Conservation (phyloP, 2,888 invertebrate genomes). For the Eretmocerus hayati region DNA sequence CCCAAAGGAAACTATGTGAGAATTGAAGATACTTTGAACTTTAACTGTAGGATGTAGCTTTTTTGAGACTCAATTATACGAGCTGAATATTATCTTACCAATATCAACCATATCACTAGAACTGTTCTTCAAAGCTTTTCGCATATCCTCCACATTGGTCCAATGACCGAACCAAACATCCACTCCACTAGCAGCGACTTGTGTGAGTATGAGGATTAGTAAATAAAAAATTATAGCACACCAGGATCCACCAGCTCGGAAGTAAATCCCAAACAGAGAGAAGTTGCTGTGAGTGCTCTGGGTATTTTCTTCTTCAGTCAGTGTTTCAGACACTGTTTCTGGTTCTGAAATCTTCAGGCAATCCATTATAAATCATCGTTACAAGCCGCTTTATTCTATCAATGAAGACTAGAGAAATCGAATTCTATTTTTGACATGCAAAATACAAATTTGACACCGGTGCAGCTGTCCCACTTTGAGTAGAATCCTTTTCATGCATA, state of each 20-base stretch:
- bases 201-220: constrained; percentile 54
- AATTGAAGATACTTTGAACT: too few relatives aligned
- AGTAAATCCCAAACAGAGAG: neutral
- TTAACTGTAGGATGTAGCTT: too few relatives aligned
- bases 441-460: too few relatives aligned
- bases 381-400: too few relatives aligned
- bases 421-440: too few relatives aligned
- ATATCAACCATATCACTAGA: too few relatives aligned
- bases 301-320: neutral
- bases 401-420: too few relatives aligned
- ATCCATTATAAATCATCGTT: too few relatives aligned
- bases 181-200: constrained; percentile 60
- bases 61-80: too few relatives aligned
- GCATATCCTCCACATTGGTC: constrained; percentile 34
- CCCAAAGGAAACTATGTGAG: too few relatives aligned
- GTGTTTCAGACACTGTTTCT: neutral
- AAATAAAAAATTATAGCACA: neutral
- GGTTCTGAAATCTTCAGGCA: neutral
- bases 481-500: neutral
- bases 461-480: neutral
- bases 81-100: too few relatives aligned
- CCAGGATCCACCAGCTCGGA: neutral
- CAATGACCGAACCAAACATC: constrained; percentile 75
- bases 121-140: neutral
- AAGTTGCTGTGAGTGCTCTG: neutral